Percentiles rank a stretch among this genome's conserved stretches.
phyloP scores from a whole-genome alignment of 2,888 invertebrate genomes.

The Glaucopsyche alexis region DNA sequence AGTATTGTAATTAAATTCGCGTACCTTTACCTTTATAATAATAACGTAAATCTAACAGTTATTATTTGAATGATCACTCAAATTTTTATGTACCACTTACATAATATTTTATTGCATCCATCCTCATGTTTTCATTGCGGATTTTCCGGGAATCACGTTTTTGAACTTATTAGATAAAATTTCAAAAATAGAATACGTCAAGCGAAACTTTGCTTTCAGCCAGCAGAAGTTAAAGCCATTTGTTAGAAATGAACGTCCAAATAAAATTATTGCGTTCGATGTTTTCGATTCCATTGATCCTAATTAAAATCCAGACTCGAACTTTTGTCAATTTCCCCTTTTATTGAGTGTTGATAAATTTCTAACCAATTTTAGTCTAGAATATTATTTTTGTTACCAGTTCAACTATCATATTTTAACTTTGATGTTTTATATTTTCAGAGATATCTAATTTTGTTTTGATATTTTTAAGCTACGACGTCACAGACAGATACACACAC shows the following conservation, averaged over 20 bases:
- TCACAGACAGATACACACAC: too few relatives aligned
- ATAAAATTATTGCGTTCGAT: slow-evolving; percentile 60
- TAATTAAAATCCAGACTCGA: slow-evolving; percentile 56
- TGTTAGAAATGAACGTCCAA: slow-evolving; percentile 51
- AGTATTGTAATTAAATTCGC: too few relatives aligned
- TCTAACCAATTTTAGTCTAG: not conserved
- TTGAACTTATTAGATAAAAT: slow-evolving; percentile 42
- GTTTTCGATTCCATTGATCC: slow-evolving; percentile 56
- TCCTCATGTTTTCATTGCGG: not conserved
- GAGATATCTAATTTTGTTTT: too few relatives aligned
- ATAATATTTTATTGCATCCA: not conserved
- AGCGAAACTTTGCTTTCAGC: slow-evolving; percentile 67
- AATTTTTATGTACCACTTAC: too few relatives aligned
- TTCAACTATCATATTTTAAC: too few relatives aligned
- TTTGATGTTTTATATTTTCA: too few relatives aligned
- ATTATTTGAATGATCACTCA: too few relatives aligned
- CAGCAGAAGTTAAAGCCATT: slow-evolving; percentile 58
- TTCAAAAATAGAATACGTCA: slow-evolving; percentile 61
- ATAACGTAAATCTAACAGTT: too few relatives aligned
- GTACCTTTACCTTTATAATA: too few relatives aligned
- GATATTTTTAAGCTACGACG: too few relatives aligned
- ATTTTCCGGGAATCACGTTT: not conserved
- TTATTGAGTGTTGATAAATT: slow-evolving; percentile 22
- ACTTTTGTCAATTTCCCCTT: slow-evolving; percentile 39
- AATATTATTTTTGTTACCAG: not conserved